Evolutionary conservation across 2,888 invertebrate genomes (phyloP).

Genomic region (Drosophila emarginata): DNA sequence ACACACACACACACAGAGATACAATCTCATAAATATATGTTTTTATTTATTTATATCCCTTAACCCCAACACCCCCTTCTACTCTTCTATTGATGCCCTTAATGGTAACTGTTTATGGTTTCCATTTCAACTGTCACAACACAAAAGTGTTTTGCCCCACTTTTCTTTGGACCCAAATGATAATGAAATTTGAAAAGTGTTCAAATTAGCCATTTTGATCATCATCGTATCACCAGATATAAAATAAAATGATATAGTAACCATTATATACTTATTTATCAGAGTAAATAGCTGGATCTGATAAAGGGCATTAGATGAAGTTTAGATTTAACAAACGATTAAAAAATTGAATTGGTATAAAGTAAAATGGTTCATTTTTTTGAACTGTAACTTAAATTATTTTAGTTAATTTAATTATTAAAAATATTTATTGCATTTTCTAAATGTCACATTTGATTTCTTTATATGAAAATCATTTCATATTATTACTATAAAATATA

Average conservation of each 20-base stretch:
- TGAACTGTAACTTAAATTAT: no score
- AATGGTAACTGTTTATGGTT: constrained; percentile 5
- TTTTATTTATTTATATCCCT: constrained; percentile 10
- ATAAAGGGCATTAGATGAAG: no score
- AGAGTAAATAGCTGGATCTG: no score
- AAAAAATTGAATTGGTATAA: no score
- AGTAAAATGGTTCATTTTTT: no score
- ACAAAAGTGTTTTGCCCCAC: constrained; percentile 9
- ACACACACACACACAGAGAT: neutral
- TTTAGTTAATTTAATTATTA: no score
- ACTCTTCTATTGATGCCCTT: neutral
- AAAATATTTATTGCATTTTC: no score
- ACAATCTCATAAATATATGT: constrained; percentile 10
- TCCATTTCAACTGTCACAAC: neutral
- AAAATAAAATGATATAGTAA: neutral
- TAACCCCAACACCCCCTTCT: neutral
- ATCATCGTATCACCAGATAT: neutral
- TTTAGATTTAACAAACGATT: no score
- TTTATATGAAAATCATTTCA: no score
- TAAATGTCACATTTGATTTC: no score
- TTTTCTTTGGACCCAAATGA: neutral
- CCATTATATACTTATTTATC: no score
- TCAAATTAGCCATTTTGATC: neutral
- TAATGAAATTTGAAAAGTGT: neutral
- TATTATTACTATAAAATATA: no score